Conservation (phyloP, 37 sponge, comb jelly and placozoan genomes). For the Bolinopsis microptera region DNA sequence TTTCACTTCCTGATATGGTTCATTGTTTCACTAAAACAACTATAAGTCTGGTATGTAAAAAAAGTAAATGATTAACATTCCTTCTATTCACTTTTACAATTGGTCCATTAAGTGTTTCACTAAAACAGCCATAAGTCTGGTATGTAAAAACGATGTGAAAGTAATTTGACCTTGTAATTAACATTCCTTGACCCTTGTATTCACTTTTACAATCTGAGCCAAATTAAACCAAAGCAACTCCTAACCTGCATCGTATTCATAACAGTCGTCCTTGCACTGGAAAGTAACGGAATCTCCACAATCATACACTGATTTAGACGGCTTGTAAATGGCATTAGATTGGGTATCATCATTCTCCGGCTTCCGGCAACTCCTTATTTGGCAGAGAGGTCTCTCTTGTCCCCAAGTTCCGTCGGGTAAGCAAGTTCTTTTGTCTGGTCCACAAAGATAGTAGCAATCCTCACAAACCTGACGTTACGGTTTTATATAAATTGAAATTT, state of each 20-base stretch:
- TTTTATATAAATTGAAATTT: too few species aligned
- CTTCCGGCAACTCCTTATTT: background rate
- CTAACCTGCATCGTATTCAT: constrained; percentile 17
- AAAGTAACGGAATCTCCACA: background rate
- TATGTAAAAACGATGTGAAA: too few species aligned
- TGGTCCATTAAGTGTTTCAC: too few species aligned
- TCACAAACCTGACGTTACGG: constrained; percentile 24
- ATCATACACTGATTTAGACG: background rate
- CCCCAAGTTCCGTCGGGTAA: background rate
- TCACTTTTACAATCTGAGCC: background rate
- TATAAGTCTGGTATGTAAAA: too few species aligned
- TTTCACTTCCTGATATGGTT: background rate
- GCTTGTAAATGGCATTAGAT: constrained; percentile 15
- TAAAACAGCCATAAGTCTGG: too few species aligned
- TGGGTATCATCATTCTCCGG: background rate
- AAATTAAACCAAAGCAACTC: background rate
- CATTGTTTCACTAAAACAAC: too few species aligned
- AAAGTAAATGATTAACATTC: too few species aligned
- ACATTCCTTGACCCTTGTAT: background rate
- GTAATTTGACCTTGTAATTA: background rate
- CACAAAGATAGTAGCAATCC: constrained; percentile 24
- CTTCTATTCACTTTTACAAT: too few species aligned
- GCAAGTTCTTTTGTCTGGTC: background rate
- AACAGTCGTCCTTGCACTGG: background rate
- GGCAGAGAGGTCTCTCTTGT: background rate